A percentile compares a stretch with the other conserved stretches of the same genome.
Evolutionary conservation across 2,888 invertebrate species (phyloP).

Genomic region (Neuroscelio doddi): DNA sequence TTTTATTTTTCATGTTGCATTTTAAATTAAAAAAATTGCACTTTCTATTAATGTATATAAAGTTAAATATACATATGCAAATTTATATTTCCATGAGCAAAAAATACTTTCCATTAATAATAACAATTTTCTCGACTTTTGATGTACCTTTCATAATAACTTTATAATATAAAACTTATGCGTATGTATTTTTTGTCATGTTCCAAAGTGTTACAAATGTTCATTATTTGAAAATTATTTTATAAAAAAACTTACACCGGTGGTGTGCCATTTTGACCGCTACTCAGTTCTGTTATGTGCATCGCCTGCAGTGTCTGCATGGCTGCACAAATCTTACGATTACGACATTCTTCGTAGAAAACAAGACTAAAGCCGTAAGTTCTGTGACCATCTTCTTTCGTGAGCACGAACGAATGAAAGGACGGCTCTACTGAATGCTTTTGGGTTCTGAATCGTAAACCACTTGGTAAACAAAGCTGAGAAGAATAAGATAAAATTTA

Average conservation of each 20-base stretch:
- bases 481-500: too few relatives aligned
- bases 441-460: conserved; percentile 94
- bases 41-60: too few relatives aligned
- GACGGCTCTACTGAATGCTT: conserved; percentile 88
- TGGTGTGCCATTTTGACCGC: conserved; percentile 77
- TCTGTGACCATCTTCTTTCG: conserved; percentile 95
- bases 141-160: too few relatives aligned
- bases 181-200: too few relatives aligned
- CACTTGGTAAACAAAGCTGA: conserved; percentile 95
- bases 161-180: too few relatives aligned
- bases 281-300: conserved; percentile 92
- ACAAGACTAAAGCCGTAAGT: conserved; percentile 95
- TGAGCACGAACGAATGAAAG: conserved; percentile 98
- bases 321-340: conserved; percentile 93
- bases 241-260: conserved; percentile 59
- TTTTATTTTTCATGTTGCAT: too few relatives aligned
- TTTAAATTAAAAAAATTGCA: too few relatives aligned
- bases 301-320: conserved; percentile 97
- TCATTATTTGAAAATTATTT: background rate
- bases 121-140: too few relatives aligned
- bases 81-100: too few relatives aligned
- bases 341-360: conserved; percentile 96
- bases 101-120: too few relatives aligned
- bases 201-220: background rate
- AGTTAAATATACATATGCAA: too few relatives aligned